phyloP scores from a whole-genome alignment of 2,797 vertebrate genomes.

The Eidolon dupreanum region DNA sequence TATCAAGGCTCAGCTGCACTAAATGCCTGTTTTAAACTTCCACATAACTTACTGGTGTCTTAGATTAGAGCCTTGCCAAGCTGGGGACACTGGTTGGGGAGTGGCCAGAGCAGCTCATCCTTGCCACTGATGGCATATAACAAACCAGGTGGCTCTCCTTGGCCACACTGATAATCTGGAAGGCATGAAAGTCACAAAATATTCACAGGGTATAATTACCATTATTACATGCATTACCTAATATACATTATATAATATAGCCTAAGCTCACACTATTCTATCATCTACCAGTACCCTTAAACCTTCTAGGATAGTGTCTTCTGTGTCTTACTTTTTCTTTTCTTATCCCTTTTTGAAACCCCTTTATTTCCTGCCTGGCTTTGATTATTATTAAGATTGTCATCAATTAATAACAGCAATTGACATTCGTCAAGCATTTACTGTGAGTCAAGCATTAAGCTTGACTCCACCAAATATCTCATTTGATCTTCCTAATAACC shows the following conservation, averaged over 20 bases:
- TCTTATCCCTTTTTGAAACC: conserved; percentile 36
- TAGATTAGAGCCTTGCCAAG: neutral
- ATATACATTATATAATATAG: neutral
- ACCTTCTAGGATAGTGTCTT: neutral
- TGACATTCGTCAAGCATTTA: neutral
- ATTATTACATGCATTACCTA: conserved; percentile 50
- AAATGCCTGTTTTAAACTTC: neutral
- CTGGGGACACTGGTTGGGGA: no score
- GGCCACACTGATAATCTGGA: neutral
- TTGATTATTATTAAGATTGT: conserved; percentile 27
- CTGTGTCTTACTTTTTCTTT: neutral
- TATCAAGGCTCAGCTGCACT: neutral
- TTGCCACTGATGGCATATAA: neutral
- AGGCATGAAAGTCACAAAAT: conserved; percentile 27
- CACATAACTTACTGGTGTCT: neutral
- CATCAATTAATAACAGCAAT: conserved; percentile 3
- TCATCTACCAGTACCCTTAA: neutral
- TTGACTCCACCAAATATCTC: conserved; percentile 14
- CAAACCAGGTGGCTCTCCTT: neutral
- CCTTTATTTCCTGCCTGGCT: conserved; percentile 29
- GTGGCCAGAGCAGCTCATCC: neutral
- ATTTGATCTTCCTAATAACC: conserved; percentile 45
- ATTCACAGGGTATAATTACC: conserved; percentile 36
- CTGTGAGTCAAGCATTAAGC: neutral
- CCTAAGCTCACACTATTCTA: neutral